phyloP scores from a whole-genome alignment of 2,113 vertebrate species.

The Psettodes erumei region DNA sequence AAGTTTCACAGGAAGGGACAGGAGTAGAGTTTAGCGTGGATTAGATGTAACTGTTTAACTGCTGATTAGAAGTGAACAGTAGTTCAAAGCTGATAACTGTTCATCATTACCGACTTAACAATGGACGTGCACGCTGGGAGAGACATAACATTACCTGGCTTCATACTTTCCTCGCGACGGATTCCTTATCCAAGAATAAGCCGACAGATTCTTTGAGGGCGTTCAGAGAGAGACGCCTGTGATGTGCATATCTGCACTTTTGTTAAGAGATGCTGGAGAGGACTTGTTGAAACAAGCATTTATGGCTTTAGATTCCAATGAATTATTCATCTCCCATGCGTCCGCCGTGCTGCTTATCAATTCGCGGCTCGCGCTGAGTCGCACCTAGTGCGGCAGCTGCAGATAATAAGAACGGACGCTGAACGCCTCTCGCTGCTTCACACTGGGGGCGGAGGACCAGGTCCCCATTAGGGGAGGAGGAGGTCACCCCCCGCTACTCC shows the following conservation, averaged over 20 bases:
- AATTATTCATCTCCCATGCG: slow-evolving; percentile 11
- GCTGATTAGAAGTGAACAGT: no score
- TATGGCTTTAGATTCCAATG: slow-evolving; percentile 1
- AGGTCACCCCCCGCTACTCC: no score
- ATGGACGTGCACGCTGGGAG: no score
- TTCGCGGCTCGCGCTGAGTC: not conserved
- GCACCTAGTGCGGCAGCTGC: not conserved
- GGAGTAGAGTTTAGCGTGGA: no score
- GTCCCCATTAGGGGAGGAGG: slow-evolving; percentile 9
- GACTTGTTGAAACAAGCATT: slow-evolving; percentile 14
- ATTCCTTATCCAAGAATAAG: not conserved
- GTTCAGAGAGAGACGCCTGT: slow-evolving; percentile 1
- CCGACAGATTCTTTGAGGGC: slow-evolving; percentile 4
- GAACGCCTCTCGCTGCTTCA: slow-evolving; percentile 1
- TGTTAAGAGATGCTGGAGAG: not conserved
- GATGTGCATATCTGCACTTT: not conserved
- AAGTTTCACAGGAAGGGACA: no score
- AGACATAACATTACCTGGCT: no score
- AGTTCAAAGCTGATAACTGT: no score
- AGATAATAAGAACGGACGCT: not conserved
- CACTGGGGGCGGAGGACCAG: slow-evolving; percentile 8
- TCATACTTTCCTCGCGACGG: not conserved
- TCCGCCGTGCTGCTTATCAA: not conserved
- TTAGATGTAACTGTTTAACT: no score
- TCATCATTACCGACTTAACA: no score